phyloP scores from a whole-genome alignment of 2,888 invertebrate species.

The Drosophila parthenogenetica region DNA sequence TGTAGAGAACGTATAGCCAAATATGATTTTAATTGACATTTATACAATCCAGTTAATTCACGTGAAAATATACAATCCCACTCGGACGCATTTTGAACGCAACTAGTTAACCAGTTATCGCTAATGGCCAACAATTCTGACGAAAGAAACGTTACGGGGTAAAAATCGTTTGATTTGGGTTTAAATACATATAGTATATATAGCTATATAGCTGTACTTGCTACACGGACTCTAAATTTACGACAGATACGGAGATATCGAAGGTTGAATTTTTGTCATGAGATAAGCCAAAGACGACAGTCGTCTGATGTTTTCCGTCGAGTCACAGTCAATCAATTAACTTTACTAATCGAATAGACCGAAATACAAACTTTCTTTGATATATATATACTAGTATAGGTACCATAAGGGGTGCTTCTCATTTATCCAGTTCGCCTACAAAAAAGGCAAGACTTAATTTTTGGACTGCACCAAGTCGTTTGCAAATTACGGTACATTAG shows the following conservation, averaged over 20 bases:
- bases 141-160: background rate
- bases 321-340: conserved; percentile 27
- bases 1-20: conserved; percentile 32
- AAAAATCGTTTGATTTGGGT: background rate
- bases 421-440: too few relatives aligned
- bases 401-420: background rate
- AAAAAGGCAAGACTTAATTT: too few relatives aligned
- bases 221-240: conserved; percentile 22
- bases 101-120: conserved; percentile 7
- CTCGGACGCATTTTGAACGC: background rate
- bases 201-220: conserved; percentile 2
- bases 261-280: background rate
- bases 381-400: conserved; percentile 1
- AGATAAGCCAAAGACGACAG: conserved; percentile 37
- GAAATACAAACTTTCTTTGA: background rate
- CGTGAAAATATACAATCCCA: conserved; percentile 13
- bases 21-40: conserved; percentile 73
- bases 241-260: conserved; percentile 38
- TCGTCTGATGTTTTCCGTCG: conserved; percentile 19
- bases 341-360: background rate
- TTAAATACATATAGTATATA: conserved; percentile 1
- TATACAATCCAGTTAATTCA: conserved; percentile 53
- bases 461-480: too few relatives aligned
- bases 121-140: background rate
- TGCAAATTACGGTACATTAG: too few relatives aligned